Evolutionary conservation across 2,888 invertebrate genomes (phyloP), one percentile per base, ranked within the genome.

Genomic region (Scaeva pyrastri): DNA sequence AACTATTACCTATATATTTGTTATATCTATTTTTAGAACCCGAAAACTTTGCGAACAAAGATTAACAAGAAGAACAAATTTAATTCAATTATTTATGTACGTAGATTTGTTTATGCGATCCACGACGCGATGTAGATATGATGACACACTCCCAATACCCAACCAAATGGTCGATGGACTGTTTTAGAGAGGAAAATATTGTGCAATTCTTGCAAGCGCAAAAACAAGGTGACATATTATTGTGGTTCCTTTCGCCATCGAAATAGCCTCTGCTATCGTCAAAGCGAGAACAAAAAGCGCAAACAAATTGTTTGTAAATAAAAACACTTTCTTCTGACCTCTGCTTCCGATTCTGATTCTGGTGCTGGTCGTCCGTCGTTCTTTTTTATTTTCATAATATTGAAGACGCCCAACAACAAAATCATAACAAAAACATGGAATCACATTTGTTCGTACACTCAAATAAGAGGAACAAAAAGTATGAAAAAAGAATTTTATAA

Each of bases 251-350:
- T 75, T 31, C 31, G 31, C 31, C 31, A 31, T 31, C 5, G 31
- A n/a, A n/a, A n/a, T n/a, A n/a, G n/a, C n/a, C n/a, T n/a, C 31
- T 7, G 31, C 31, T 8, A 31, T 31, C 5, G 31, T 7, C 31
- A 8, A 31, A 31, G 31, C 31, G 6, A 31, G 0, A 31, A 8
- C 31, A 5, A 7, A 8, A 31, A 26, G 19, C n/a, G 7, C 31
- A 26, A 70, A 14, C 36, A 62, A 58, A 68, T 81, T 81, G 81
- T 85, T 85, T 85, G 85, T 81, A 85, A 85, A 85, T 81, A 85
- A 50, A 58, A 21, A 60, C 26, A 66, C 55, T 60, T 58, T 55
- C 21, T 70, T 73, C 66, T 66, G 58, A 39, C 41, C 41, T 39
- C 43, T 16, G 12, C 45, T 39, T 56, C 36, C 14, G 41, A 48